phyloP scores from a whole-genome alignment of 2,888 invertebrate species.

The Oxycera nigricornis region DNA sequence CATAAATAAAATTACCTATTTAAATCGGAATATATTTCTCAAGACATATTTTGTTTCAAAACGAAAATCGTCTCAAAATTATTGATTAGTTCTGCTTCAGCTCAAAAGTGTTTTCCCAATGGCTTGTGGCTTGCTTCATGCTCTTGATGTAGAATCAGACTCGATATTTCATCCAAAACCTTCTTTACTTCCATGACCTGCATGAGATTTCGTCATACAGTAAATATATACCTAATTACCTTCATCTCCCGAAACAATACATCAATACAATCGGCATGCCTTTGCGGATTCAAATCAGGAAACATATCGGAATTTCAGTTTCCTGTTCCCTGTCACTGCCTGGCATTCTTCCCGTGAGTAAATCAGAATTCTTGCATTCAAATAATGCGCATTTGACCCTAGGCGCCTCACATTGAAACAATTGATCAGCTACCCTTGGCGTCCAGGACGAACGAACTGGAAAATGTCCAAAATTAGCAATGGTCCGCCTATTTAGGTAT shows the following conservation, averaged over 20 bases:
- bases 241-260: neutral
- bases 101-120: too few relatives aligned
- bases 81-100: too few relatives aligned
- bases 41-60: too few relatives aligned
- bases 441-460: neutral
- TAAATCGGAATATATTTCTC: too few relatives aligned
- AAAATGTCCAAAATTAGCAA: conserved; percentile 37
- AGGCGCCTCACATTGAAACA: conserved; percentile 24
- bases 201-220: neutral
- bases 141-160: too few relatives aligned
- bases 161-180: too few relatives aligned
- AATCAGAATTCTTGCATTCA: conserved; percentile 38
- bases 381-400: conserved; percentile 23
- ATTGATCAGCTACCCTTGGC: neutral
- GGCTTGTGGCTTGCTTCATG: too few relatives aligned
- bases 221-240: too few relatives aligned
- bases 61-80: too few relatives aligned
- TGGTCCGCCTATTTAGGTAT: conserved; percentile 15
- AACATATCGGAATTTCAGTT: conserved; percentile 20
- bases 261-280: conserved; percentile 10
- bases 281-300: conserved; percentile 31
- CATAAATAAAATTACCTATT: too few relatives aligned
- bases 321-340: conserved; percentile 14
- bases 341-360: conserved; percentile 1
- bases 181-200: too few relatives aligned